Percentiles rank a stretch among this genome's conserved stretches.
These are phyloP conservation scores for Cryptomyrus ogoouensis DNA, from an alignment of 2,113 vertebrate species.

Conservation along the genomic window DNA sequence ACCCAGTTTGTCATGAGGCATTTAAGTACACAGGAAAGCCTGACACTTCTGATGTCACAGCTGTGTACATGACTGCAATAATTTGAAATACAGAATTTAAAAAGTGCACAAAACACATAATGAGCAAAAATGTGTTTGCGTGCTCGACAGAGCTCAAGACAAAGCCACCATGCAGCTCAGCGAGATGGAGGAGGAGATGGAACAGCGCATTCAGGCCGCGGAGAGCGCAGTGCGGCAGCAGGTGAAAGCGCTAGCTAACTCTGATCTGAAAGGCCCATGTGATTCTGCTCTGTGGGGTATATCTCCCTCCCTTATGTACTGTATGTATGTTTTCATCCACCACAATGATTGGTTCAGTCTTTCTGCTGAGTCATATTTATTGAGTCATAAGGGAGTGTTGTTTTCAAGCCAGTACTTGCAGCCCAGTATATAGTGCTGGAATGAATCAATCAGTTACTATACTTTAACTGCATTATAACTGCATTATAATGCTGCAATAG, in stretches of 20 bases:
- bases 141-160: conserved; percentile 82
- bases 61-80: not conserved
- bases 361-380: not conserved
- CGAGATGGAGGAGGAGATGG: conserved; percentile 96
- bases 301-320: not conserved
- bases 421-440: not conserved
- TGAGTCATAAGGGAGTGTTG: not conserved
- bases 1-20: not conserved
- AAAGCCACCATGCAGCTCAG: conserved; percentile 82
- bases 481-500: not conserved
- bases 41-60: not conserved
- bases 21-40: not conserved
- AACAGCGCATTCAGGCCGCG: conserved; percentile 78
- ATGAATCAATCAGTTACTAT: not conserved
- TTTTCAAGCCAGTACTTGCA: not conserved
- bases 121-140: not conserved
- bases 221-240: conserved; percentile 76
- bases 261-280: not conserved
- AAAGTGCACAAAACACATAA: not conserved
- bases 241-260: conserved; percentile 46
- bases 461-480: not conserved
- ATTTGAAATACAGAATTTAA: not conserved
- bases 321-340: not conserved
- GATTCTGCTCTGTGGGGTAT: not conserved
- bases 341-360: not conserved